Evolutionary conservation across 1,140 invertebrate species (phyloP).

Genomic region (Bombus ignitus): DNA sequence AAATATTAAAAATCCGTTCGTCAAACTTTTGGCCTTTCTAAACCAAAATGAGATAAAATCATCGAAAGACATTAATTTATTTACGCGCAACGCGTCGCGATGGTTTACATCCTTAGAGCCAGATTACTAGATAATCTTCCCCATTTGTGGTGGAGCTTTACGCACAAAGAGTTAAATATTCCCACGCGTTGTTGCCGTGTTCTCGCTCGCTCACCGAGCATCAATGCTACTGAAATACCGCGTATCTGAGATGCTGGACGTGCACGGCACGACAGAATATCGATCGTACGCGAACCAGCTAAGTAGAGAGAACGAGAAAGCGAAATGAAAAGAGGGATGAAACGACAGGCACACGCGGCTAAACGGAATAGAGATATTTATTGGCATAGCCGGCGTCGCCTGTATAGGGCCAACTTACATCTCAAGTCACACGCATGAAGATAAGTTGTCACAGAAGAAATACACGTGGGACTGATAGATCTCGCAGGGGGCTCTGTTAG

Average conservation of each 20-base stretch:
- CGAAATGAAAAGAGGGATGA: constrained; percentile 1
- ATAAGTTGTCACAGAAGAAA: constrained; percentile 33
- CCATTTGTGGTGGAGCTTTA: background rate
- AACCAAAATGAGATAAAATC: no score
- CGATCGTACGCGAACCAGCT: background rate
- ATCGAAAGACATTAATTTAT: background rate
- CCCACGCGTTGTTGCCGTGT: background rate
- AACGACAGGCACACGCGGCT: constrained; percentile 20
- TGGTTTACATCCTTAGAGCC: background rate
- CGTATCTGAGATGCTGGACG: background rate
- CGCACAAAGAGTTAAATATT: background rate
- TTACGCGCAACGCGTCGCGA: background rate
- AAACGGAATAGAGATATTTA: constrained; percentile 68
- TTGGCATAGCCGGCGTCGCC: constrained; percentile 53
- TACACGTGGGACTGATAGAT: constrained; percentile 38
- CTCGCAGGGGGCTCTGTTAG: constrained; percentile 30
- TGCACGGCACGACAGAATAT: background rate
- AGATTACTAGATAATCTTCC: background rate
- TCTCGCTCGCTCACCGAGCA: background rate
- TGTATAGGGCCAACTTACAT: constrained; percentile 64
- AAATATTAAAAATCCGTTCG: background rate
- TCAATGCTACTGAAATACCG: constrained; percentile 19
- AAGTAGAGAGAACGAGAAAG: background rate
- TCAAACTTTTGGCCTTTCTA: no score
- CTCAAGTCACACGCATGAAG: constrained; percentile 55